phyloP scores from a whole-genome alignment of 1,140 invertebrate species.

The Eurosta solidaginis region DNA sequence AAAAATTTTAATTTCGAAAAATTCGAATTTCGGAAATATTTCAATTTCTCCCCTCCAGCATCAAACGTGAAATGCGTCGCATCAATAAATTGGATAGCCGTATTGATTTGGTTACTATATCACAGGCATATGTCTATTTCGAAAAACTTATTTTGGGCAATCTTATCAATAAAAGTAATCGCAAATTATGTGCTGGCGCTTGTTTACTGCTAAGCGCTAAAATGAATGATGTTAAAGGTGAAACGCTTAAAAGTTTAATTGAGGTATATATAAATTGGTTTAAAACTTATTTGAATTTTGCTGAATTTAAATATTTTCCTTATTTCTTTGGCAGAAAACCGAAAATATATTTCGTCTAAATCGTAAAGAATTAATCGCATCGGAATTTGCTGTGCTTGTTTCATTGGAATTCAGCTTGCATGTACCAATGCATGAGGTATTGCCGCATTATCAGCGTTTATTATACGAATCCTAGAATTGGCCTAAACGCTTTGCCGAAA shows the following conservation, averaged over 20 bases:
- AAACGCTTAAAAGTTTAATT: slow-evolving; percentile 80
- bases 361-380: slow-evolving; percentile 86
- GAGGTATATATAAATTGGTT: slow-evolving; percentile 67
- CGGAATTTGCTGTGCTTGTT: slow-evolving; percentile 93
- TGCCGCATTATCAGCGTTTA: slow-evolving; percentile 93
- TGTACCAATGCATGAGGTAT: slow-evolving; percentile 86
- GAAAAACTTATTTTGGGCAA: slow-evolving; percentile 93
- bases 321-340: slow-evolving; percentile 76
- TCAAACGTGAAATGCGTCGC: slow-evolving; percentile 94
- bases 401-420: slow-evolving; percentile 94
- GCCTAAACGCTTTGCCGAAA: slow-evolving; percentile 53
- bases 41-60: slow-evolving; percentile 50
- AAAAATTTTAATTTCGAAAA: not conserved
- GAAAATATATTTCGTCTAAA: slow-evolving; percentile 89
- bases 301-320: slow-evolving; percentile 36
- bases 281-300: not conserved
- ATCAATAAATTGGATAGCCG: slow-evolving; percentile 87
- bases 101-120: slow-evolving; percentile 86
- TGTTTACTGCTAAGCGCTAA: slow-evolving; percentile 93
- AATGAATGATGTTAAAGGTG: slow-evolving; percentile 94
- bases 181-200: slow-evolving; percentile 93
- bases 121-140: slow-evolving; percentile 96
- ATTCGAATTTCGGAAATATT: not conserved
- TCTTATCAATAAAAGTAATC: slow-evolving; percentile 92
- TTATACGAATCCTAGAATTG: slow-evolving; percentile 77